A percentile compares a stretch with the other conserved stretches of the same genome.
These are phyloP conservation scores for Tricholauxania praeusta DNA, from an alignment of 2,888 invertebrate genomes.

Conservation along the genomic window DNA sequence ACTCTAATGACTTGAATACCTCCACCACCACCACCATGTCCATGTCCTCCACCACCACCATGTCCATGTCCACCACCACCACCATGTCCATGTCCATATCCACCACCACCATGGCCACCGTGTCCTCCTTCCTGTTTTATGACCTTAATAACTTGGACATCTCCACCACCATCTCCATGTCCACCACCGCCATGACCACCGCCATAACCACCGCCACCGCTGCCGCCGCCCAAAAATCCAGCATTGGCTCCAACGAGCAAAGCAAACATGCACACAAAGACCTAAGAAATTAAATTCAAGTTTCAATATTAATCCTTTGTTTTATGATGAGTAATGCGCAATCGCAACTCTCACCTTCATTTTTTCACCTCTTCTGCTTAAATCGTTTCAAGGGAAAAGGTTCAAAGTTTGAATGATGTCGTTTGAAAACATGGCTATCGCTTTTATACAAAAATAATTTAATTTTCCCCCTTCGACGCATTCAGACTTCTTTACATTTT, in stretches of 20 bases:
- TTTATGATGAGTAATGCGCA: neutral
- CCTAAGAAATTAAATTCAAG: constrained; percentile 42
- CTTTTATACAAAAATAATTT: constrained; percentile 53
- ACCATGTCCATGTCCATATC: constrained; percentile 47
- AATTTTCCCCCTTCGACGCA: too few species aligned
- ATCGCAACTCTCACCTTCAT: constrained; percentile 54
- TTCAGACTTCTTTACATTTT: constrained; percentile 13
- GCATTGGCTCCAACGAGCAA: constrained; percentile 58
- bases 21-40: neutral
- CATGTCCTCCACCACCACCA: constrained; percentile 6
- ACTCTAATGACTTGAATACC: constrained; percentile 40
- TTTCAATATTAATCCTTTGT: neutral
- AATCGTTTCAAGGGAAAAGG: constrained; percentile 32
- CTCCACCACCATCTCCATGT: constrained; percentile 36
- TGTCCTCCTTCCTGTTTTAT: constrained; percentile 46
- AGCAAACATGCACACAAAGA: constrained; percentile 57
- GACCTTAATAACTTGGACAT: constrained; percentile 40
- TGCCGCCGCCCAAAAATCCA: constrained; percentile 54
- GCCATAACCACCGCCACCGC: constrained; percentile 49
- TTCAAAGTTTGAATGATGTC: constrained; percentile 51
- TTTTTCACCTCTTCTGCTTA: constrained; percentile 46
- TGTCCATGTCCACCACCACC: constrained; percentile 41
- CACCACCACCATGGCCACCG: constrained; percentile 22
- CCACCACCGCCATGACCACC: constrained; percentile 42
- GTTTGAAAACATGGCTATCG: constrained; percentile 22